Conservation (phyloP, 2,888 invertebrate species). For the Syrista parreyssii region DNA sequence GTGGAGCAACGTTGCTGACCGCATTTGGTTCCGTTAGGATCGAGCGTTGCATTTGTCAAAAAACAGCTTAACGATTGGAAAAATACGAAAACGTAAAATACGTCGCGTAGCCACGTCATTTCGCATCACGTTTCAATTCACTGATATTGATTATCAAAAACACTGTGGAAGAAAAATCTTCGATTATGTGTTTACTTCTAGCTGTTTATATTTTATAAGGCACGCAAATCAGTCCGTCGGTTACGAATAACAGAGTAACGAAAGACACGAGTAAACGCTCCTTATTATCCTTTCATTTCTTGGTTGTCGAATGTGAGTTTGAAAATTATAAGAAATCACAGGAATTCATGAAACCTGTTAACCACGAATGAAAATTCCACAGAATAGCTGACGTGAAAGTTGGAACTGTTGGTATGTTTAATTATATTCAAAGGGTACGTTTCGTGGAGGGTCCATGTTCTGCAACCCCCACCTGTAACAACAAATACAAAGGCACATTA, state of each 20-base stretch:
- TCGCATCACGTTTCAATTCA: not conserved
- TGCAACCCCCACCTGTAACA: conserved; percentile 6
- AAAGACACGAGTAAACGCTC: conserved; percentile 2
- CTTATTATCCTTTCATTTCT: not conserved
- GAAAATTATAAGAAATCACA: not conserved
- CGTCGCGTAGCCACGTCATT: not conserved
- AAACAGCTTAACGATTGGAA: conserved; percentile 2
- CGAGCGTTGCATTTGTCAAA: conserved; percentile 41
- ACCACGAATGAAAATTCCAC: not conserved
- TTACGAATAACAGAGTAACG: not conserved
- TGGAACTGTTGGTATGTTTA: conserved; percentile 10
- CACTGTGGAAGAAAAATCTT: not conserved
- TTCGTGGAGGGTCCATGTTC: conserved; percentile 44
- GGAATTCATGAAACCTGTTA: not conserved
- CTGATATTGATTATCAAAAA: not conserved
- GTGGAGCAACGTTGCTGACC: conserved; percentile 70
- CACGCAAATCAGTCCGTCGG: conserved; percentile 9
- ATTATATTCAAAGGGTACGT: conserved; percentile 41
- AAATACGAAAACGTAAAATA: not conserved
- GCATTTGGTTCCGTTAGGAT: conserved; percentile 67
- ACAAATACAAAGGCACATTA: not conserved
- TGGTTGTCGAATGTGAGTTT: not conserved
- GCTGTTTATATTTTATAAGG: not conserved
- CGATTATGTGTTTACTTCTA: too few species aligned
- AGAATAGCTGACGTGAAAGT: not conserved